These are phyloP conservation scores for Eupithecia subfuscata DNA, from an alignment of 2,888 invertebrate species.

Conservation along the genomic window DNA sequence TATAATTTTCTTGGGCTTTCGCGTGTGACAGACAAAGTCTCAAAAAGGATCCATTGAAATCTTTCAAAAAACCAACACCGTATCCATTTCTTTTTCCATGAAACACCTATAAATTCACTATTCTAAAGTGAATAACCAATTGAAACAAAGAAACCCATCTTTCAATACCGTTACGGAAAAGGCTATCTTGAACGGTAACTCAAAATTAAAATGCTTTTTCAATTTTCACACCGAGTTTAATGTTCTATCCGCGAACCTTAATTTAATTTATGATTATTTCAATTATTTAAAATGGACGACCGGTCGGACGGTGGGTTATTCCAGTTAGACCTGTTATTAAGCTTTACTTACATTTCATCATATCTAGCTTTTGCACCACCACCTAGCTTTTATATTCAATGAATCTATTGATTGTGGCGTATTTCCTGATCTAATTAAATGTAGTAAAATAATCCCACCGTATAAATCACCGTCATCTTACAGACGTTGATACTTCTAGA, in stretches of 20 bases:
- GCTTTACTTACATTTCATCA: not conserved
- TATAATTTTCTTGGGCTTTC: not conserved
- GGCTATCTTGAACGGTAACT: conserved; percentile 52
- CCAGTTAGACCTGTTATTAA: conserved; percentile 17
- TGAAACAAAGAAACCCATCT: conserved; percentile 28
- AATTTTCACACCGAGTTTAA: conserved; percentile 49
- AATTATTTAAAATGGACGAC: conserved; percentile 54
- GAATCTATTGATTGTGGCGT: no score
- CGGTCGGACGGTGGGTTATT: conserved; percentile 30
- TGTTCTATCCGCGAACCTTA: conserved; percentile 52
- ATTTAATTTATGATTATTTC: conserved; percentile 74
- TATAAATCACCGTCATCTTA: no score
- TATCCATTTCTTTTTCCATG: not conserved
- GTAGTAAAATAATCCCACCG: no score
- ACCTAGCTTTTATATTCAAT: no score
- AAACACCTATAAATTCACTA: not conserved
- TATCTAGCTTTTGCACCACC: no score
- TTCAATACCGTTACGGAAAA: conserved; percentile 36
- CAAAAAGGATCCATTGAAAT: not conserved
- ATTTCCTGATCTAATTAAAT: no score
- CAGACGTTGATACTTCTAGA: no score
- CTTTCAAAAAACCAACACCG: no score
- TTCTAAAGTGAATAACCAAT: not conserved
- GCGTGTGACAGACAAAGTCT: not conserved
- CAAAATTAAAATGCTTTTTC: conserved; percentile 56